Evolutionary conservation across 92 coral and sea anemone genomes (phyloP), one percentile per base, ranked within the genome.

Genomic region (Isaurus tuberculatus): DNA sequence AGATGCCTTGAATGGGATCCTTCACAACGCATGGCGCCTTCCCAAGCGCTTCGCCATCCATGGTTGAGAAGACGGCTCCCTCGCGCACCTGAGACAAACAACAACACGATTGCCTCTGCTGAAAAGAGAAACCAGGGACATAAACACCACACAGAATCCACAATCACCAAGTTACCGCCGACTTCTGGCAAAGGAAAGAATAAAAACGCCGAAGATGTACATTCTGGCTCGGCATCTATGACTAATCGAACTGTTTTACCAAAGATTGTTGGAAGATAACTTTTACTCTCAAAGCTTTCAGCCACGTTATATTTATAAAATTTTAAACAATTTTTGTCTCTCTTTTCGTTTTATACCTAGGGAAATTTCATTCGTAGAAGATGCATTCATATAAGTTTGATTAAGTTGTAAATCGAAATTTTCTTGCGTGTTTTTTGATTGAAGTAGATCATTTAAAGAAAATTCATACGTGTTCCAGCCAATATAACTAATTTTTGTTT

Each of bases 1-100:
- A 84, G 92, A 69, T 96, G 99, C 63, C 88, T 96, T 55, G 98
- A 96, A 58, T 96, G 99, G 99, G 99, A 96, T 33, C 99, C 99
- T 30, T 67, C 92, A 11, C 93, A 92, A 37, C 89, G 99, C 65
- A 84, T 96, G 95, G 90, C 96, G 28, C 99, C 99, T 3, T 87
- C 97, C 0, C 98, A 96, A 89, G 99, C 99, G 15, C 93, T 96
- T 42, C 91, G 99, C 28, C 99, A 96, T 88, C 91, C 93, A 9
- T 96, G 99, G 99, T 90, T 96, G 34, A 79, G 99, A 58, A 85
- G 99, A 49, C 91, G 98, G 36, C 90, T 96, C 49, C 99, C 99
- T 10, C 81, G 99, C 64, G 99, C 99, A 0, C 99, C 99, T 25
- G 99, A 96, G 23, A 87, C 89, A 87, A 85, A 75, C 69, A 90